Evolutionary conservation across 2,888 invertebrate species (phyloP), one percentile per base, ranked within the genome.

Genomic region (Nowickia ferox): DNA sequence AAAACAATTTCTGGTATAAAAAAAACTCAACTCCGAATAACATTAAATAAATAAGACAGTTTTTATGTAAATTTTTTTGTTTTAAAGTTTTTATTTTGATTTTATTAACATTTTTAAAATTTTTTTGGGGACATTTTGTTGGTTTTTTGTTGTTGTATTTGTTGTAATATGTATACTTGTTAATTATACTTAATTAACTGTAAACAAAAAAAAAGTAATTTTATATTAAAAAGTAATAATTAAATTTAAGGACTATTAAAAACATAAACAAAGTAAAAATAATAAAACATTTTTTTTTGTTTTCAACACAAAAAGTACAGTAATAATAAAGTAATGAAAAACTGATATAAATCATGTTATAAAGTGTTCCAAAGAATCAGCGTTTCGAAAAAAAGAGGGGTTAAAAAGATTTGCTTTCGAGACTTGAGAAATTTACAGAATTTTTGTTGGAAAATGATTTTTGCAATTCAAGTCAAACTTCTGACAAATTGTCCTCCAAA

Each of bases 221-320:
- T 83, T 59, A 61, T 74, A 66, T 78, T 78, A 66, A 59, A 76
- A 83, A 79, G 69, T 82, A 76, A 76, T 86, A 80, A 83, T 83
- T 83, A 86, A 83, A 76, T 83, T 86, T 86, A 86, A 83, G 86
- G 86, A 86, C 86, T 86, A 83, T 83, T 86, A 71, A 86, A 86
- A 86, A 86, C 77, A 84, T 72, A 84, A 80, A 76, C 22, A 48
- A 38, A 48, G n/a, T 71, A 76, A 63, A 53, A 77, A 75, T 75
- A 76, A 78, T 68, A 77, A 77, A 65, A 71, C 63, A 76, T 48
- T 51, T 68, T 46, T 69, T 76, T 75, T 48, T 57, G 42, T 44
- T 48, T 76, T 69, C 61, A 86, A 83, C 65, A 82, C 63, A 78
- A 55, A 63, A 76, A 71, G 17, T 66, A 75, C 48, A 57, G 44